A percentile compares a stretch with the other conserved stretches of the same genome.
phyloP scores from a whole-genome alignment of 2,888 invertebrate species.

The Hirtodrosophila cameraria region DNA sequence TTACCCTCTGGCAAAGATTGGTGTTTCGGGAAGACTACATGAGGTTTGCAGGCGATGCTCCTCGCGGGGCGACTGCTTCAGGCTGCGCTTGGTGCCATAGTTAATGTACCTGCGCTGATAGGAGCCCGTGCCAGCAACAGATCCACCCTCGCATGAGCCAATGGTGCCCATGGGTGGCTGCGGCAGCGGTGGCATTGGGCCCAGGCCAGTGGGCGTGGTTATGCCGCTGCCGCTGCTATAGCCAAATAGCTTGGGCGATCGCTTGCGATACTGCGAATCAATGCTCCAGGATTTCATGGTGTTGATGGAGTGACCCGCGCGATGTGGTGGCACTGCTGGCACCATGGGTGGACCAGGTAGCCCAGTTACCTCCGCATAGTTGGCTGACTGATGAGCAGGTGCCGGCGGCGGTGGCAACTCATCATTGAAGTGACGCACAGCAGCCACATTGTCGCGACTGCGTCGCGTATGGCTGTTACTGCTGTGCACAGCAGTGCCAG shows the following conservation, averaged over 20 bases:
- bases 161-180: conserved; percentile 55
- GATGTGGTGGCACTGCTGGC: conserved; percentile 90
- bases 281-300: conserved; percentile 93
- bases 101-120: conserved; percentile 84
- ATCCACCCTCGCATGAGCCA: conserved; percentile 53
- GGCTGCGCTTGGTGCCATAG: conserved; percentile 83
- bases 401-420: conserved; percentile 81
- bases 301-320: conserved; percentile 85
- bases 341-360: conserved; percentile 82
- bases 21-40: conserved; percentile 94
- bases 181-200: conserved; percentile 61
- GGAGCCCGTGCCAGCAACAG: conserved; percentile 84
- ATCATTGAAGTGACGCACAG: conserved; percentile 77
- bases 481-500: conserved; percentile 67
- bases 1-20: conserved; percentile 91
- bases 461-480: conserved; percentile 69
- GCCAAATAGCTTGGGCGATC: conserved; percentile 86
- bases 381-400: conserved; percentile 66
- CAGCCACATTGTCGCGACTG: conserved; percentile 70
- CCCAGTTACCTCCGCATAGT: conserved; percentile 44
- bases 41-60: conserved; percentile 91
- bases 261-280: conserved; percentile 91
- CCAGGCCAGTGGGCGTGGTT: conserved; percentile 77
- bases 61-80: conserved; percentile 86
- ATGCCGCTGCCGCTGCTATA: conserved; percentile 84